phyloP scores from a whole-genome alignment of 2,888 invertebrate genomes.

The Elmis aenea region DNA sequence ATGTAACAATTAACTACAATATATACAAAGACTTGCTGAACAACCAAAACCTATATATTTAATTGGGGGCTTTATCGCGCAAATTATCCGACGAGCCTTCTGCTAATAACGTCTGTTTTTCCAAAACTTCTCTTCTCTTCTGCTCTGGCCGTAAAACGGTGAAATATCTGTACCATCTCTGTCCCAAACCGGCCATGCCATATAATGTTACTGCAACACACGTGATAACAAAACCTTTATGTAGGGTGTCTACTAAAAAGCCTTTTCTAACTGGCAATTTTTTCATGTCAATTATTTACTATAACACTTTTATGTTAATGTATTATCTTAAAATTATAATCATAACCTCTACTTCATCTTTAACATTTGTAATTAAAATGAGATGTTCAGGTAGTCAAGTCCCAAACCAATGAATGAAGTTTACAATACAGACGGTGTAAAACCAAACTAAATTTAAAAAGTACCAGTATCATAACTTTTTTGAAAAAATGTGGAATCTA shows the following conservation, averaged over 20 bases:
- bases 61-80: slow-evolving; percentile 38
- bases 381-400: no score
- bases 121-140: slow-evolving; percentile 41
- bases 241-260: slow-evolving; percentile 49
- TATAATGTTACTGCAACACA: slow-evolving; percentile 54
- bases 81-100: slow-evolving; percentile 45
- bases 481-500: no score
- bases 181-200: slow-evolving; percentile 47
- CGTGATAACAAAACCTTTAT: slow-evolving; percentile 52
- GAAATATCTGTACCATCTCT: slow-evolving; percentile 49
- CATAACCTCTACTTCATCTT: neutral
- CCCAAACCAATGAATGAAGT: no score
- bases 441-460: no score
- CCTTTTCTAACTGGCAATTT: slow-evolving; percentile 41
- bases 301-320: neutral
- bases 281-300: slow-evolving; percentile 29
- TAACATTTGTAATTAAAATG: no score
- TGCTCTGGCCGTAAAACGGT: slow-evolving; percentile 48
- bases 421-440: no score
- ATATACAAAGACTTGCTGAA: neutral
- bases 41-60: neutral
- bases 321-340: neutral
- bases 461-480: no score
- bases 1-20: no score
- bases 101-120: slow-evolving; percentile 45